phyloP scores from a whole-genome alignment of 1,140 invertebrate species.

The Carposina sasakii region DNA sequence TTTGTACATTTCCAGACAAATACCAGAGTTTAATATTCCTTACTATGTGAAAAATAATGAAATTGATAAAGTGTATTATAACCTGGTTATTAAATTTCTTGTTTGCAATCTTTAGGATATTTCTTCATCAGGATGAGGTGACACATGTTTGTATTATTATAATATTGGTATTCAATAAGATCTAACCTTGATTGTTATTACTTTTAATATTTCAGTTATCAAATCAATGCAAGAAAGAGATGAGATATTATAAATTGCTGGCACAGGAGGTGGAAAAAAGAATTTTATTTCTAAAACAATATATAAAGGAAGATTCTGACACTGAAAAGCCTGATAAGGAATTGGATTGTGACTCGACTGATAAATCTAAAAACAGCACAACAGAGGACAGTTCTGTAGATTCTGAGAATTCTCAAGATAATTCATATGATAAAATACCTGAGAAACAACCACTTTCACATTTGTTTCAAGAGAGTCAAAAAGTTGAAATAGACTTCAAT shows the following conservation, averaged over 20 bases:
- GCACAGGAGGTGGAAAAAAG: conserved; percentile 75
- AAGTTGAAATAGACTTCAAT: conserved; percentile 49
- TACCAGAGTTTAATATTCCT: too few relatives aligned
- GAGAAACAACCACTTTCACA: background rate
- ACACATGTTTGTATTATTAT: conserved; percentile 14
- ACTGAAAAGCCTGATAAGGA: too few relatives aligned
- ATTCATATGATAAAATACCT: too few relatives aligned
- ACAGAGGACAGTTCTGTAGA: too few relatives aligned
- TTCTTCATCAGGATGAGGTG: too few relatives aligned
- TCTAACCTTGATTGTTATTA: conserved; percentile 12
- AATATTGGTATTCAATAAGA: background rate
- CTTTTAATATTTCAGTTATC: conserved; percentile 70
- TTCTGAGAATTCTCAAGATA: too few relatives aligned
- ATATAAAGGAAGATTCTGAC: conserved; percentile 42
- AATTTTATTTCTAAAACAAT: conserved; percentile 45
- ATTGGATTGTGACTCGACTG: too few relatives aligned
- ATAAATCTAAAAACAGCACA: too few relatives aligned
- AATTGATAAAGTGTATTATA: too few relatives aligned
- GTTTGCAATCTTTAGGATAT: too few relatives aligned
- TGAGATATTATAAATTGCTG: conserved; percentile 76
- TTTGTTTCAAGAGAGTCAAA: conserved; percentile 34
- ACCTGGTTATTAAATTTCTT: too few relatives aligned
- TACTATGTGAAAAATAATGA: too few relatives aligned
- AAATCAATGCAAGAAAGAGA: conserved; percentile 74
- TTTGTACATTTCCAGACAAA: conserved; percentile 18